Percentiles rank a stretch among this genome's conserved stretches.
Conservation (phyloP, 2,888 invertebrate species). For the Pachycephus smyrnensis region DNA sequence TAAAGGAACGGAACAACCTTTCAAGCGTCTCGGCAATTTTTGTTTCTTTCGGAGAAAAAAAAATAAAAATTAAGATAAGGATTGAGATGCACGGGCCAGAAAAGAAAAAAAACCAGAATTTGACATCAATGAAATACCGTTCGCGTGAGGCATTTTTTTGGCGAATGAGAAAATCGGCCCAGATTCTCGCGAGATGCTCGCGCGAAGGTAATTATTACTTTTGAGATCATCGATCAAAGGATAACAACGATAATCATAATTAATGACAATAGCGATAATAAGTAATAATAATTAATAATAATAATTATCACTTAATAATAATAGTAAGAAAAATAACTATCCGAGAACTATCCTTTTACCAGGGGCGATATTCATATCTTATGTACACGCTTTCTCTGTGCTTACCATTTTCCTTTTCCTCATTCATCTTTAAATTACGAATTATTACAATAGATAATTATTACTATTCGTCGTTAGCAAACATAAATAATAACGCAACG, state of each 20-base stretch:
- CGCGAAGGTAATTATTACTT: slow-evolving; percentile 28
- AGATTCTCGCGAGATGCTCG: no score
- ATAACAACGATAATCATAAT: slow-evolving; percentile 56
- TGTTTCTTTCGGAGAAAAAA: no score
- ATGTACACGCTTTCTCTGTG: slow-evolving; percentile 51
- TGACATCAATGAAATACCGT: no score
- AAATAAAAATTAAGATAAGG: no score
- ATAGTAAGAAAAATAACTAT: slow-evolving; percentile 61
- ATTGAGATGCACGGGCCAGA: no score
- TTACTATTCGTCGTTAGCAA: slow-evolving; percentile 50
- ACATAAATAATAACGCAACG: slow-evolving; percentile 63
- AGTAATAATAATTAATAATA: slow-evolving; percentile 45
- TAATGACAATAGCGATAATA: slow-evolving; percentile 42
- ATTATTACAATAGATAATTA: slow-evolving; percentile 55
- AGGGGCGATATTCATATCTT: slow-evolving; percentile 55
- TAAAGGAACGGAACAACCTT: no score
- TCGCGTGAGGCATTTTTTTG: no score
- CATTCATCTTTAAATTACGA: slow-evolving; percentile 45
- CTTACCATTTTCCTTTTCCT: slow-evolving; percentile 44
- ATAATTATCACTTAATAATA: slow-evolving; percentile 42
- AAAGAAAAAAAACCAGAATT: no score
- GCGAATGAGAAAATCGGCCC: no score
- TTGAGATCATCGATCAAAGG: slow-evolving; percentile 62
- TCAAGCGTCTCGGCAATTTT: no score
- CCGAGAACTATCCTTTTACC: slow-evolving; percentile 59